A percentile compares a stretch with the other conserved stretches of the same genome.
Evolutionary conservation across 2,113 vertebrate species (phyloP).

Genomic region (Steatornis caripensis): DNA sequence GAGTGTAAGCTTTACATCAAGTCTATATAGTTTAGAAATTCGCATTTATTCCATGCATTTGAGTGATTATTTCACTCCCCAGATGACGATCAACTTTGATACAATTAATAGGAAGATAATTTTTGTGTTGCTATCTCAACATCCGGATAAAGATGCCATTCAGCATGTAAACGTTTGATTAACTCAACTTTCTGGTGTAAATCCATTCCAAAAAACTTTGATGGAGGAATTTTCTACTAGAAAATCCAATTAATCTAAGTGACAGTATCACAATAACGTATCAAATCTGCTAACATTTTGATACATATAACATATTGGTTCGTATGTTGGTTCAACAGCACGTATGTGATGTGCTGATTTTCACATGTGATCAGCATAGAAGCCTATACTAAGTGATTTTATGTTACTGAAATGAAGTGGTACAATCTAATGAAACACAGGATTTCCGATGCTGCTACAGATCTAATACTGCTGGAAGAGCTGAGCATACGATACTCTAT

Average conservation of each 20-base stretch:
- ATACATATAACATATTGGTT: too few relatives aligned
- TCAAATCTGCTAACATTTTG: not conserved
- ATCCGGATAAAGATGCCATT: not conserved
- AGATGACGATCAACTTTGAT: not conserved
- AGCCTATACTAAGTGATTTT: not conserved
- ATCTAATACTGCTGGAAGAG: not conserved
- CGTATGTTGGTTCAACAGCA: not conserved
- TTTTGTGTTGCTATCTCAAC: not conserved
- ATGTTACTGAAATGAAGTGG: not conserved
- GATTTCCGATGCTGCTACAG: not conserved
- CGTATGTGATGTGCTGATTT: fast-evolving
- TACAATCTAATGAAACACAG: not conserved
- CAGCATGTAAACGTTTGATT: not conserved
- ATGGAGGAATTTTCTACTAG: not conserved
- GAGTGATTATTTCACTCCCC: not conserved
- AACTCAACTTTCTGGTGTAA: not conserved
- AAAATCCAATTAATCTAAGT: not conserved
- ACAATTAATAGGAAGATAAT: not conserved
- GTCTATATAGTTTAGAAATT: not conserved
- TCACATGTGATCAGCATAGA: not conserved
- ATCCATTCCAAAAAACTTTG: not conserved
- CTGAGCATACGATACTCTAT: not conserved
- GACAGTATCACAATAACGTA: not conserved
- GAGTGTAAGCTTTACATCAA: not conserved
- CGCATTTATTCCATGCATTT: not conserved